These are phyloP conservation scores for Edolisoma coerulescens DNA, from an alignment of 2,113 vertebrate genomes.

Conservation along the genomic window DNA sequence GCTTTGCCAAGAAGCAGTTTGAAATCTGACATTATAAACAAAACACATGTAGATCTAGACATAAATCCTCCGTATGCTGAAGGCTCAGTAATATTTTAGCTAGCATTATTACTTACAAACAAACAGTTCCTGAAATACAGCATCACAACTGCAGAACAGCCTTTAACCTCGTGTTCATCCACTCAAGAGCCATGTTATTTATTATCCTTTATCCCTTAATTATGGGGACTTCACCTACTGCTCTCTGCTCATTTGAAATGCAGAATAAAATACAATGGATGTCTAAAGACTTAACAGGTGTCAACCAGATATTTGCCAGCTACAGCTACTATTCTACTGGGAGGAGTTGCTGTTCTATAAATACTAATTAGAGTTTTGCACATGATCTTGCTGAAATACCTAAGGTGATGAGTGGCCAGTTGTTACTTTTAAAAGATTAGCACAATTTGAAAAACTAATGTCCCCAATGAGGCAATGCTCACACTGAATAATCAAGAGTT, in stretches of 20 bases:
- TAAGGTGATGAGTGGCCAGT: constrained; percentile 71
- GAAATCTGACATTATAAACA: constrained; percentile 52
- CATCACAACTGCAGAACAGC: neutral
- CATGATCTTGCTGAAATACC: constrained; percentile 68
- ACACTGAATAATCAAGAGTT: constrained; percentile 70
- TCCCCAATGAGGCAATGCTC: constrained; percentile 66
- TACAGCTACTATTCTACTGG: constrained; percentile 48
- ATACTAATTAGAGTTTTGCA: constrained; percentile 72
- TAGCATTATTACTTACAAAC: neutral
- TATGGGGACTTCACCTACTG: constrained; percentile 49
- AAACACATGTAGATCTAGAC: constrained; percentile 32
- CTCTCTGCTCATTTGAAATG: constrained; percentile 57
- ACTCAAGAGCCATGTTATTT: constrained; percentile 40
- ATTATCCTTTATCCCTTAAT: constrained; percentile 56
- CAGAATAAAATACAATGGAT: constrained; percentile 58
- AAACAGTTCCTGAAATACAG: neutral
- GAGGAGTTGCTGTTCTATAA: constrained; percentile 66
- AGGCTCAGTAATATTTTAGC: constrained; percentile 23
- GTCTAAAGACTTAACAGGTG: constrained; percentile 64
- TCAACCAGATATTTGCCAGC: constrained; percentile 65
- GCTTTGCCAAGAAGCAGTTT: constrained; percentile 36
- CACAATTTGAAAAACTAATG: constrained; percentile 70
- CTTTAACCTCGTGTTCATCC: constrained; percentile 43
- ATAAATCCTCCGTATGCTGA: neutral
- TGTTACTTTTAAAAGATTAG: constrained; percentile 74